Base-by-base conservation (phyloP, 2,888 invertebrate genomes). In the Dryadula phaetusa region DNA sequence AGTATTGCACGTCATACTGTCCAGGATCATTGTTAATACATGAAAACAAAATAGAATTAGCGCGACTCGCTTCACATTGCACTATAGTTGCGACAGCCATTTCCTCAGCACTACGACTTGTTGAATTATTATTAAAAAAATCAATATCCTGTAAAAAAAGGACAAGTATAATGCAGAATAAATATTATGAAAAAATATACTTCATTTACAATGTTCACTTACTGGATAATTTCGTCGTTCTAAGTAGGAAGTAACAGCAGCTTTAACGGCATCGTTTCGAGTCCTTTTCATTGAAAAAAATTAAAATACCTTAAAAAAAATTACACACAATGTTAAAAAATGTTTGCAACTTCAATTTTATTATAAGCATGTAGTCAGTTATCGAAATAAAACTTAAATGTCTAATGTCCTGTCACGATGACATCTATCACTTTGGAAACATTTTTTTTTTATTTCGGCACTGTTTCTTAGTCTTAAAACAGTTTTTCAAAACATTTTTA, bases 1-100 rank as follows among this genome's bases (percentile, higher is more conserved):
- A 93, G 78, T 96, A 97, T 75, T 96, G 96, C 71, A 95, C 94
- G 80, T 97, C 96, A 66, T 96, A 95, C 73, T 95, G 94, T 25
- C 93, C 91, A 47, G 95, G 95, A 81, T 97, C 96, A 79, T 95
- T 96, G 74, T 95, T 95, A 73, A 96, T 95, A 77, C 96, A 96
- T 72, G 96, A 96, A 82, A 95, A 96, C 49, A 95, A 92, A 75
- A 97, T 95, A 12, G 96, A 96, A 86, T 97, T 97, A 12, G 95
- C 94, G 60, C 95, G 93, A 77, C 96, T 95, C 14, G 95, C 91
- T 83, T 96, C 96, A 76, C 94, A 95, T 75, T 96, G 95, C 32
- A 96, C 93, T 79, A 95, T 94, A 73, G 95, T 95, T 64, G 94
- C 93, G 6, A 96, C 92, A 25, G 95, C 94, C 93, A 96, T 95